These are phyloP conservation scores for Papilio demoleus DNA, from an alignment of 2,888 invertebrate genomes.

Conservation along the genomic window DNA sequence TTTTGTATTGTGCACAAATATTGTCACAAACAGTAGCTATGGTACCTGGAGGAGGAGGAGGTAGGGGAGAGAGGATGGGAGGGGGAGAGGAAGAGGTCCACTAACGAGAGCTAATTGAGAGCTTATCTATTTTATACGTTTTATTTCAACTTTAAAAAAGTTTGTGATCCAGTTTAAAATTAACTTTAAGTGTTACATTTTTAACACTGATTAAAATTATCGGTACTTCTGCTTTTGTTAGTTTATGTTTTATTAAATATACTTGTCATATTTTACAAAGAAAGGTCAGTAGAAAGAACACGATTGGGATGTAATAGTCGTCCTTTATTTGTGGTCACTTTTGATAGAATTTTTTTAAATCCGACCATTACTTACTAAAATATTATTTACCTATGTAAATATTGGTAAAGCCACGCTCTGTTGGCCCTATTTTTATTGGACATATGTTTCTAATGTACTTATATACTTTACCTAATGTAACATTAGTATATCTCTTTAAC, in stretches of 20 bases:
- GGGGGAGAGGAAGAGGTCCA: neutral
- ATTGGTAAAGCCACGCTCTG: neutral
- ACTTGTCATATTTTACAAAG: too few relatives aligned
- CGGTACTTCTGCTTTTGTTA: too few relatives aligned
- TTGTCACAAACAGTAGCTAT: too few relatives aligned
- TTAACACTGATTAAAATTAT: too few relatives aligned
- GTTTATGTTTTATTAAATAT: too few relatives aligned
- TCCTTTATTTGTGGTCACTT: neutral
- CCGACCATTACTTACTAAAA: slow-evolving; percentile 16
- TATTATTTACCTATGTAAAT: slow-evolving; percentile 9
- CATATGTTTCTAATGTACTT: slow-evolving; percentile 2
- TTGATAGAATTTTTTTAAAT: slow-evolving; percentile 13
- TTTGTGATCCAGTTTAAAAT: too few relatives aligned
- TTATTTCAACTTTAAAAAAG: neutral
- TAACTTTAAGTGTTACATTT: too few relatives aligned
- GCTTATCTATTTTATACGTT: slow-evolving; percentile 12
- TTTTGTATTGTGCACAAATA: neutral
- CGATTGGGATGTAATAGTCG: too few relatives aligned
- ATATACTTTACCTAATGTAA: neutral
- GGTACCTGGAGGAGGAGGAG: too few relatives aligned
- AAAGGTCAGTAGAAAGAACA: too few relatives aligned
- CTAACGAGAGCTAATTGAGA: neutral
- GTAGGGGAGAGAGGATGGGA: too few relatives aligned
- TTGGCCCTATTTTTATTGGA: slow-evolving; percentile 20
- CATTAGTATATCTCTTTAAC: neutral